These are phyloP conservation scores for Ptilodon capucinus DNA, from an alignment of 2,888 invertebrate species.

Conservation along the genomic window DNA sequence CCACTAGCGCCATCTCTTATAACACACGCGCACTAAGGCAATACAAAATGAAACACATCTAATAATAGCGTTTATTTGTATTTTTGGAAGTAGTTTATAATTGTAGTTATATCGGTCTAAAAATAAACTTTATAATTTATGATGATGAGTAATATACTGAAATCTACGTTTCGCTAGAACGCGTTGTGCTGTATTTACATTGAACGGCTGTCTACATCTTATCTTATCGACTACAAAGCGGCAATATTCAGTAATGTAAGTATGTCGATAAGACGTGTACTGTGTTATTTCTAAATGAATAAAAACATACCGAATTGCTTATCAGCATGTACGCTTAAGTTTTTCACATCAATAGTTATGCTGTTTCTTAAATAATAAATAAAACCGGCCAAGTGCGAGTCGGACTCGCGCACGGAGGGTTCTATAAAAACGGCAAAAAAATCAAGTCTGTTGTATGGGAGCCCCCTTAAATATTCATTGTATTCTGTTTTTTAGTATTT, in stretches of 20 bases:
- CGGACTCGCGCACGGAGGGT: too few species aligned
- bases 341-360: too few species aligned
- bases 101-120: not conserved
- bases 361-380: too few species aligned
- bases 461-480: too few species aligned
- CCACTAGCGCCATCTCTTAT: constrained; percentile 56
- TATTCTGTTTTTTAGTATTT: too few species aligned
- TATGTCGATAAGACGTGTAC: not conserved
- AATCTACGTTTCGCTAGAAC: not conserved
- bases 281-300: not conserved
- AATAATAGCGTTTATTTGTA: not conserved
- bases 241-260: not conserved
- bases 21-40: constrained; percentile 20
- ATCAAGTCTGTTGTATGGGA: too few species aligned
- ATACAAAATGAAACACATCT: not conserved
- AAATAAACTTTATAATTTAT: not conserved
- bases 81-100: not conserved
- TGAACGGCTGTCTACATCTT: not conserved
- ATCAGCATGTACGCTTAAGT: too few species aligned
- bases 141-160: not conserved
- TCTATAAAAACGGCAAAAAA: too few species aligned
- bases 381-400: too few species aligned
- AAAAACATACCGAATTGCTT: too few species aligned
- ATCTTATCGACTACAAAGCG: not conserved
- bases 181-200: not conserved